Evolutionary conservation across 2,888 invertebrate genomes (phyloP).

Genomic region (Coleophora flavipennella): DNA sequence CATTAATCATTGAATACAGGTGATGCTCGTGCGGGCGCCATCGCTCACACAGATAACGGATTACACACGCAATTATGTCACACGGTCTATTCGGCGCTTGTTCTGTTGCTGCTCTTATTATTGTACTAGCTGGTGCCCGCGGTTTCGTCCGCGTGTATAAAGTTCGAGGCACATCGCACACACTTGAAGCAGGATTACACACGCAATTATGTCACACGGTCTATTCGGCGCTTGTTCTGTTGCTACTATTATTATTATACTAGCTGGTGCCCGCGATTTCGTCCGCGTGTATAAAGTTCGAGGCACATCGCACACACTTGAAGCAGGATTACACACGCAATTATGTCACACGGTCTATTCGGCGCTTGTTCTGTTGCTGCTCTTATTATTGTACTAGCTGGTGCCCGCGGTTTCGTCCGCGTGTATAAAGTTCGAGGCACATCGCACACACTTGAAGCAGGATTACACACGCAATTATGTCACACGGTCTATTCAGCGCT

Average conservation of each 20-base stretch:
- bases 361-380: too few species aligned
- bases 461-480: constrained; percentile 32
- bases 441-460: constrained; percentile 36
- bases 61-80: constrained; percentile 30
- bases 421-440: constrained; percentile 38
- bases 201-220: constrained; percentile 26
- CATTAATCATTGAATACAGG: constrained; percentile 36
- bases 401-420: too few species aligned
- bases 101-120: too few species aligned
- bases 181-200: constrained; percentile 32
- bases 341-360: constrained; percentile 22
- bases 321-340: constrained; percentile 33
- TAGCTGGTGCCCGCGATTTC: too few species aligned
- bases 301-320: constrained; percentile 34
- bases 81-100: constrained; percentile 7
- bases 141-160: too few species aligned
- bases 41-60: constrained; percentile 36
- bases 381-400: too few species aligned
- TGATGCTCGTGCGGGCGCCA: constrained; percentile 38
- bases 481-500: constrained; percentile 11
- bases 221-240: constrained; percentile 1
- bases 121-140: too few species aligned
- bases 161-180: constrained; percentile 39
- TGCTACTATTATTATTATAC: too few species aligned
- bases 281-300: too few species aligned